These are phyloP conservation scores for Onychomys leucogaster DNA, from an alignment of 2,797 vertebrate genomes.

Conservation along the genomic window DNA sequence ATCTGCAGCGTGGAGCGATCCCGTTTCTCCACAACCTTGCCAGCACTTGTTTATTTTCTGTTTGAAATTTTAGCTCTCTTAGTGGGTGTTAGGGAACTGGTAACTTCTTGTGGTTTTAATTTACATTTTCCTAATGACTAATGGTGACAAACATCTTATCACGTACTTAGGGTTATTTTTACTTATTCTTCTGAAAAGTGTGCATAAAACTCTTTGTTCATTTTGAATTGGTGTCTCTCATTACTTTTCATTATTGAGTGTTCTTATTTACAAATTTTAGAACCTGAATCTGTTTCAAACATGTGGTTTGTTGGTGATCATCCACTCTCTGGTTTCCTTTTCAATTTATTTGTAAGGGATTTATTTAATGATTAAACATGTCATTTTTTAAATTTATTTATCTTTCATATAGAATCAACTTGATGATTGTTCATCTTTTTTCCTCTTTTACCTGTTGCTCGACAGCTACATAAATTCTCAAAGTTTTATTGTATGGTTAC, in stretches of 20 bases:
- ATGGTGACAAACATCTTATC: neutral
- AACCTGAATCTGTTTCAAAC: neutral
- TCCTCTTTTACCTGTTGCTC: neutral
- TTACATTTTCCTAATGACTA: constrained; percentile 8
- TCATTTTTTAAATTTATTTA: neutral
- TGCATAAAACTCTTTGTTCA: neutral
- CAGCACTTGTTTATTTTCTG: neutral
- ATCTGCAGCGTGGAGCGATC: neutral
- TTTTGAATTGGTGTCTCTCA: neutral
- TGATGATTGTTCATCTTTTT: neutral
- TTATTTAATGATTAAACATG: neutral
- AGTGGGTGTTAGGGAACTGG: neutral
- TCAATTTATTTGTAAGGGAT: neutral
- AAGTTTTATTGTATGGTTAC: too few relatives aligned
- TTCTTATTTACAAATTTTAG: neutral
- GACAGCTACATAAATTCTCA: neutral
- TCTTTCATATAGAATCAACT: neutral
- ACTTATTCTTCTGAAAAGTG: neutral
- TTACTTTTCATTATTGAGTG: neutral
- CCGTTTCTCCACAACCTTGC: neutral
- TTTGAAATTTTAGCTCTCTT: neutral
- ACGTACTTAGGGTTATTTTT: neutral
- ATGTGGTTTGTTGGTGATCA: neutral
- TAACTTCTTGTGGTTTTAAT: neutral
- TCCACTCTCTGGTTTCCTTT: rapidly evolving